Percentiles rank a stretch among this genome's conserved stretches.
Conservation (phyloP, 2,113 vertebrate genomes). For the Oreocharis arfaki region DNA sequence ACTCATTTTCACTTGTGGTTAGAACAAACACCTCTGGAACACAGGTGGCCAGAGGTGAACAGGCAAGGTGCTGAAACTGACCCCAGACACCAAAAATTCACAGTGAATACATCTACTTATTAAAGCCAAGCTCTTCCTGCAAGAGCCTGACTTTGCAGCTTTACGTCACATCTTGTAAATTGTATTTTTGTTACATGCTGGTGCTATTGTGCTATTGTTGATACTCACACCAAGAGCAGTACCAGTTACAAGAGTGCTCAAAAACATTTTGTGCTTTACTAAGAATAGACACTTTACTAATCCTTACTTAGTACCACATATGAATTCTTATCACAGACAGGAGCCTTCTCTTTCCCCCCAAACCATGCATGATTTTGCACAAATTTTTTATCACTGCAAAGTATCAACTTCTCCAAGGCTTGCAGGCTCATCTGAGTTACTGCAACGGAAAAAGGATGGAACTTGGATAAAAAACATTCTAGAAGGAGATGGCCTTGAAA, state of each 20-base stretch:
- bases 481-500: not conserved
- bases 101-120: not conserved
- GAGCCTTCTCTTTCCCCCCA: not conserved
- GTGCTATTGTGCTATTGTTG: not conserved
- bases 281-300: not conserved
- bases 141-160: not conserved
- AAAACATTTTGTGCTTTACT: not conserved
- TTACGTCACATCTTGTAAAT: not conserved
- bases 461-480: not conserved
- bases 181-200: not conserved
- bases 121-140: not conserved
- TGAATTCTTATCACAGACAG: not conserved
- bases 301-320: not conserved
- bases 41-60: not conserved
- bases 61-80: not conserved
- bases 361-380: not conserved
- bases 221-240: not conserved
- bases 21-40: not conserved
- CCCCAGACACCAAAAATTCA: not conserved
- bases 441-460: not conserved
- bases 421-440: not conserved
- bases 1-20: not conserved
- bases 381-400: not conserved
- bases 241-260: not conserved
- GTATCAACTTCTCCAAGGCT: not conserved